Percentiles rank a stretch among this genome's conserved stretches.
These are phyloP conservation scores for Ptychochromis oligacanthus DNA, from an alignment of 2,113 vertebrate species.

Conservation along the genomic window DNA sequence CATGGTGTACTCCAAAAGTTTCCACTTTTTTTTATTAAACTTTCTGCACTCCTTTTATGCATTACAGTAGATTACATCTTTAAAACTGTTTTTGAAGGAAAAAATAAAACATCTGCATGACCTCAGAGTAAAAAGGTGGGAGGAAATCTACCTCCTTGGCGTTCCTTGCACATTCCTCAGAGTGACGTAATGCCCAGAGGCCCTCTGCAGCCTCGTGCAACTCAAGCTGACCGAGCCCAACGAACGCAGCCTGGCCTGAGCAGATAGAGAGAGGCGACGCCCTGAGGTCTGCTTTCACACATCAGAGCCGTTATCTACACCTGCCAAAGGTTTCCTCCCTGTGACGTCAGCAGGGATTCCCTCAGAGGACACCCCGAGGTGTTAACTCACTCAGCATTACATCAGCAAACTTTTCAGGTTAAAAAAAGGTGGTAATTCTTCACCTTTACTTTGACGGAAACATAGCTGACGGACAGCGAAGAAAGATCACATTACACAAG, in stretches of 20 bases:
- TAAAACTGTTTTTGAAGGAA: not conserved
- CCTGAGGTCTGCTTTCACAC: not conserved
- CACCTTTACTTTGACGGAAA: not conserved
- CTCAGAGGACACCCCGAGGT: not conserved
- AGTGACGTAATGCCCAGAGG: not conserved
- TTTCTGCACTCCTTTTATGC: not conserved
- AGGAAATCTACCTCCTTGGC: not conserved
- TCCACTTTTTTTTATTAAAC: not conserved
- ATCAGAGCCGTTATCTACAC: conserved; percentile 39
- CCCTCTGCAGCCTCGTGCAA: not conserved
- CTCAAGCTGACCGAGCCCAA: not conserved
- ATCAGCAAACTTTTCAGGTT: conserved; percentile 1
- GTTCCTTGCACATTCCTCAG: conserved; percentile 25
- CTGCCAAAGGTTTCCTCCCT: conserved; percentile 27
- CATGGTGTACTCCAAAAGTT: not conserved
- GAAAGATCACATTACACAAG: not conserved
- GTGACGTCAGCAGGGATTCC: conserved; percentile 56
- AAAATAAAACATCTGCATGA: not conserved
- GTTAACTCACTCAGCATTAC: not conserved
- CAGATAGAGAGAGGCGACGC: conserved; percentile 37
- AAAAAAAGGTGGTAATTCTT: not conserved
- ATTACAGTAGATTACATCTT: not conserved
- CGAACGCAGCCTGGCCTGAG: conserved; percentile 6
- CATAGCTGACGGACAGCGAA: not conserved
- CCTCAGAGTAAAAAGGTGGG: not conserved